Base-by-base conservation (phyloP, 2,888 invertebrate species). In the Colostygia pectinataria region DNA sequence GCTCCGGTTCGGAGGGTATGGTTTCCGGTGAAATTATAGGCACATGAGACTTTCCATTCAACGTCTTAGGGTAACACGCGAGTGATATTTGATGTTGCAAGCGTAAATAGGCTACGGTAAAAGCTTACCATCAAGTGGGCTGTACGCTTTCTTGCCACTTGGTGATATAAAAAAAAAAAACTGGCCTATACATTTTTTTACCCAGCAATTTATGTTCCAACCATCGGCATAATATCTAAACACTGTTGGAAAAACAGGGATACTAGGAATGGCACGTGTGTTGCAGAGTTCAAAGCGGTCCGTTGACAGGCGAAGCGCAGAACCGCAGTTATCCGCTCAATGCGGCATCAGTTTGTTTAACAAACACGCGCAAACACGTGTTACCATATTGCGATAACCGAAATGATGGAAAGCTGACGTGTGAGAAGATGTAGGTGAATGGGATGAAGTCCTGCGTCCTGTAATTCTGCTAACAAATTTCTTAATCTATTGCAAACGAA, bases 291-390 rank as follows among this genome's bases (percentile, higher is more conserved):
- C 62, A 65, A 70, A 66, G 63, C 48, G 42, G 23, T 40, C 59
- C 53, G 71, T 50, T 62, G 68, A 71, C 57, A 46, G 59, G 37
- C 48, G 54, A 38, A 61, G 62, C 58, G 64, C 72, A 68, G 64
- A 38, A 59, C 53, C 38, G 24, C 33, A 8, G 4, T 28, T 42
- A 34, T 34, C 40, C 37, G 42, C 47, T 45, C 41, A 41, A 40
- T 39, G 31, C 43, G 40, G 38, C 49, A 33, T 10, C 42, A 28
- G 43, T 27, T 53, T 64, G 59, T 62, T 59, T 57, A 59, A 38
- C 44, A 57, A 59, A 56, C 50, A 60, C 10, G 43, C 49, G 43
- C 49, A 27, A 39, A 39, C 51, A 44, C 34, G 38, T 24, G 41
- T 61, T 59, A 59, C 61, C 57, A 53, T 33, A 38, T 33, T 27